Percentiles rank a stretch among this genome's conserved stretches.
phyloP scores from a whole-genome alignment of 2,797 vertebrate species.

The Tauraco hartlaubi region DNA sequence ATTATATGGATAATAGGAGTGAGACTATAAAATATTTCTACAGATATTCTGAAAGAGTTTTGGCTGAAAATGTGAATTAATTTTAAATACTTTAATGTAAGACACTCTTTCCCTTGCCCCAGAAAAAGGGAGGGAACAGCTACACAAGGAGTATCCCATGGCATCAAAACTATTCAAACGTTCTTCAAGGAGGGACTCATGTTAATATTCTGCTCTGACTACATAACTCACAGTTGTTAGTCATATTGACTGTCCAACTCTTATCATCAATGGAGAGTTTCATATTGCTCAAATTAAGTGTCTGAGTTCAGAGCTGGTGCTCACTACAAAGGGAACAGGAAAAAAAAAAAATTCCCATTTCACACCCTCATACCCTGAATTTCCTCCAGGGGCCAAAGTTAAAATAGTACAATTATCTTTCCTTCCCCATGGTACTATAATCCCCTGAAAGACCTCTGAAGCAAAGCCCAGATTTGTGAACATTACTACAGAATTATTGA shows the following conservation, averaged over 20 bases:
- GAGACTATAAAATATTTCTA: background rate
- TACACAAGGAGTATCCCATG: background rate
- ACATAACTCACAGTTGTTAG: background rate
- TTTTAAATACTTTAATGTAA: background rate
- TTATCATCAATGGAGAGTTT: background rate
- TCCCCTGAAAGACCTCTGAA: background rate
- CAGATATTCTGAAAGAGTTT: background rate
- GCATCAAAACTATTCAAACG: background rate
- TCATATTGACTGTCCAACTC: background rate
- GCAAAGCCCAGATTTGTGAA: background rate
- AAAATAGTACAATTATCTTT: background rate
- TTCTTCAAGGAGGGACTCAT: background rate
- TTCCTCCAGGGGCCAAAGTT: accelerated
- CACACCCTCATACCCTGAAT: background rate
- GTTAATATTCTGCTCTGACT: background rate
- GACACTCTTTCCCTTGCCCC: background rate
- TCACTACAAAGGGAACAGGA: background rate
- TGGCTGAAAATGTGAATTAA: background rate
- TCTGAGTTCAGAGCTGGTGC: background rate
- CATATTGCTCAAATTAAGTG: background rate
- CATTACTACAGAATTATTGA: background rate
- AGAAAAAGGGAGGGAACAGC: background rate
- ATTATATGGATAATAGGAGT: background rate
- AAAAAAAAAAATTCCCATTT: background rate
- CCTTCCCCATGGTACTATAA: background rate